These are phyloP conservation scores for Drosophila ezoana DNA, from an alignment of 2,888 invertebrate species.

Conservation along the genomic window DNA sequence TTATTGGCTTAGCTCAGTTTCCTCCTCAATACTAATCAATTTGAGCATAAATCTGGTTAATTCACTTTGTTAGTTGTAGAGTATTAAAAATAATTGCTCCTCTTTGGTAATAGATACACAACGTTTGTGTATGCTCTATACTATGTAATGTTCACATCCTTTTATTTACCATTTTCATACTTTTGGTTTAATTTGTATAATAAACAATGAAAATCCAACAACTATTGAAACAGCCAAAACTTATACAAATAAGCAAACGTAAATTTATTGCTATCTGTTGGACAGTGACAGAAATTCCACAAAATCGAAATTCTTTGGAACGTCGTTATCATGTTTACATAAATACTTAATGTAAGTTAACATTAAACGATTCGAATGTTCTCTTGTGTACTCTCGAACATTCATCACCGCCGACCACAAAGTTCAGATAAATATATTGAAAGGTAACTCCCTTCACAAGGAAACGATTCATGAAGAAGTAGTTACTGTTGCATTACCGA, in stretches of 20 bases:
- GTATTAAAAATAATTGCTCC: slow-evolving; percentile 54
- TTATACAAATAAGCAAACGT: slow-evolving; percentile 11
- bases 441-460: not conserved
- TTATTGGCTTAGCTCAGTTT: slow-evolving; percentile 34
- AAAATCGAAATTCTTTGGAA: no score
- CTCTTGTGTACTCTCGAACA: not conserved
- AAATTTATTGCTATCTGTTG: not conserved
- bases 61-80: slow-evolving; percentile 45
- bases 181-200: slow-evolving; percentile 60
- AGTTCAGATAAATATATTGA: not conserved
- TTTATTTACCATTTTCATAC: slow-evolving; percentile 42
- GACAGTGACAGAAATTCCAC: no score
- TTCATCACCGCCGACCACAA: slow-evolving; percentile 5
- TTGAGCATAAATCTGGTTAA: slow-evolving; percentile 43
- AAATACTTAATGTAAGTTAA: no score
- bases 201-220: slow-evolving; percentile 56
- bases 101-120: slow-evolving; percentile 26
- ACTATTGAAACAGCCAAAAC: slow-evolving; percentile 24
- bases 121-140: slow-evolving; percentile 25
- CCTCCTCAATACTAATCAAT: slow-evolving; percentile 21
- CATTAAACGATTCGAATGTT: not conserved
- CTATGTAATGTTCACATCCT: slow-evolving; percentile 49
- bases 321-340: no score
- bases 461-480: not conserved
- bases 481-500: slow-evolving; percentile 1